Percentiles rank a stretch among this genome's conserved stretches.
phyloP scores from a whole-genome alignment of 2,797 vertebrate species.

The Siniperca undulata region DNA sequence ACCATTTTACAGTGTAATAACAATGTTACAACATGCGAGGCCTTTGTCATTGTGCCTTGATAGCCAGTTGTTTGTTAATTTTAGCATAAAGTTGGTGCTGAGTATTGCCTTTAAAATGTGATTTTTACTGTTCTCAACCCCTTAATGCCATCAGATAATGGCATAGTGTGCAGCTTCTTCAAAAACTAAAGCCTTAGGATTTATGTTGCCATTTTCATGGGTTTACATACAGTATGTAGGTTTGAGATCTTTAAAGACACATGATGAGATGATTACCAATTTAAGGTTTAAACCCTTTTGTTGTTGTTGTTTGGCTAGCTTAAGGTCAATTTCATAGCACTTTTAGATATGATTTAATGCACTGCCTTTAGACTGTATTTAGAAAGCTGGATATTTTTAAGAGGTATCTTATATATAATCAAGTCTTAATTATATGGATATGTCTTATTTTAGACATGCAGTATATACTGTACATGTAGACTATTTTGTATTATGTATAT shows the following conservation, averaged over 20 bases:
- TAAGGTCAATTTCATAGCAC: not conserved
- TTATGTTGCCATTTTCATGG: not conserved
- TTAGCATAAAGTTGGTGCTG: not conserved
- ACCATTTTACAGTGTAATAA: not conserved
- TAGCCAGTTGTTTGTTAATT: not conserved
- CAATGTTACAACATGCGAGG: not conserved
- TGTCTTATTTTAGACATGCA: conserved; percentile 8
- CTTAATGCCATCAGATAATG: not conserved
- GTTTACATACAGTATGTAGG: not conserved
- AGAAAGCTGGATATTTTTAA: conserved; percentile 12
- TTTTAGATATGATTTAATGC: not conserved
- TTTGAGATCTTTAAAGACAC: not conserved
- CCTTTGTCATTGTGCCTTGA: conserved; percentile 4
- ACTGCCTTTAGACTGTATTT: conserved; percentile 6
- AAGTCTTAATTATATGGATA: conserved; percentile 6
- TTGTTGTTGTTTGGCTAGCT: not conserved
- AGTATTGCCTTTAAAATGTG: not conserved
- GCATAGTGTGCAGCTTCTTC: not conserved
- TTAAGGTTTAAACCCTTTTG: not conserved
- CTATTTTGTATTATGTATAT: conserved; percentile 10
- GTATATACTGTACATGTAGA: not conserved
- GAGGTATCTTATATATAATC: conserved; percentile 19
- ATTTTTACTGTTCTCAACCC: not conserved
- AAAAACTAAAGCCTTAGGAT: not conserved
- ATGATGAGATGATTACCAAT: not conserved